Conservation (phyloP, 2,888 invertebrate genomes). For the Agrotis exclamationis region DNA sequence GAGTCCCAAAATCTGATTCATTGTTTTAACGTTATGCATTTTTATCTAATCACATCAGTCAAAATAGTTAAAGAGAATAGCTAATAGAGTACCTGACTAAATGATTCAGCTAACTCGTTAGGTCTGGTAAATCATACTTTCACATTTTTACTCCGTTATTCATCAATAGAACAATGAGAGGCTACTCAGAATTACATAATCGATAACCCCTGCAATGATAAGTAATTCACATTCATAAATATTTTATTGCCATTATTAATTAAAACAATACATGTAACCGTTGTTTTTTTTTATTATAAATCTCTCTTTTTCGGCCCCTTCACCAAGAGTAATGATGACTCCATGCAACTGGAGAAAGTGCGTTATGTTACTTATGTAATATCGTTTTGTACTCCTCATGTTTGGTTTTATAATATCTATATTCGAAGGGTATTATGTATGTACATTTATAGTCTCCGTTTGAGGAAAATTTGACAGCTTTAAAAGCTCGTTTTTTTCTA, state of each 20-base stretch:
- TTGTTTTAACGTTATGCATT: neutral
- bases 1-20: no score
- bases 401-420: constrained; percentile 17
- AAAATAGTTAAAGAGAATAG: neutral
- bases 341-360: constrained; percentile 48
- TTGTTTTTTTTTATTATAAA: constrained; percentile 42
- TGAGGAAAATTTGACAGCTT: no score
- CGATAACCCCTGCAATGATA: neutral
- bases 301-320: constrained; percentile 40
- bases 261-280: constrained; percentile 28
- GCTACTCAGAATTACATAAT: neutral
- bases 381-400: constrained; percentile 15
- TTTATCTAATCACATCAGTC: neutral
- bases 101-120: neutral
- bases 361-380: constrained; percentile 56
- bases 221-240: constrained; percentile 1
- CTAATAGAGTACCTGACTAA: neutral
- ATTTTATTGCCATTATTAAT: constrained; percentile 12
- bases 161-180: neutral
- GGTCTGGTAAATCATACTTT: neutral
- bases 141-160: constrained; percentile 10
- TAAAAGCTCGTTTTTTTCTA: no score
- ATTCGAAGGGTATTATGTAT: neutral
- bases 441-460: no score
- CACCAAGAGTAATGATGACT: constrained; percentile 37